Base-by-base conservation (phyloP, 2,888 invertebrate species). In the Neoitamus cyanurus region DNA sequence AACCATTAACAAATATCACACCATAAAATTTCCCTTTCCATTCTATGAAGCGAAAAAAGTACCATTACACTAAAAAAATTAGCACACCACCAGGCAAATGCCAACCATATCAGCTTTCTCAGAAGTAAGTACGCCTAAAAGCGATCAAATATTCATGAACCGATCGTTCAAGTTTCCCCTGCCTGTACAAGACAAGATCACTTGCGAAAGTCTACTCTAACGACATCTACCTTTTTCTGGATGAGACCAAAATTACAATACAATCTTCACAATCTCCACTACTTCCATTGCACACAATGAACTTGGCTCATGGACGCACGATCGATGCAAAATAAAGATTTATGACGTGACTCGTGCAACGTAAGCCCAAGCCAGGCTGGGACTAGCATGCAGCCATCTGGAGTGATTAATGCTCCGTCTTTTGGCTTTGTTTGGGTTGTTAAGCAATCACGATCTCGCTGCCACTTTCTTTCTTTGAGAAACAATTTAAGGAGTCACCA, bases 301-400 rank as follows among this genome's bases (percentile, higher is more conserved):
- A 58, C 58, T 58, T 11, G 20, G 15, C 20, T 20, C 9, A 0
- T 7, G 20, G 7, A n/a, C 25, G 7, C 15, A 58, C 58, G 58
- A 58, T 58, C 58, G 58, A 31, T 31, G 31, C 70, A 70, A 73
- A 46, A 25, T 2, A 25, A 42, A 20, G 75, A 75, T 75, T 75
- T 46, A 75, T 75, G 75, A 75, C 75, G 75, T 75, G 75, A 75
- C 75, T 75, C n/a, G 11, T 1, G 20, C n/a, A 75, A 75, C 75
- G 75, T 75, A 42, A 25, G 34, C 13, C 75, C 25, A 28, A 11
- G 42, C 75, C 3, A 6, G 25, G 28, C 25, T 13, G 13, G 75
- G 28, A 28, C 36, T 15, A 31, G 70, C 31, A 11, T 72, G 72
- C 31, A 34, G 34, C 34, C 9, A 5, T 9, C 28, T 20, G 9